Evolutionary conservation across 2,888 invertebrate genomes (phyloP).

Genomic region (Iselma pallidipennis): DNA sequence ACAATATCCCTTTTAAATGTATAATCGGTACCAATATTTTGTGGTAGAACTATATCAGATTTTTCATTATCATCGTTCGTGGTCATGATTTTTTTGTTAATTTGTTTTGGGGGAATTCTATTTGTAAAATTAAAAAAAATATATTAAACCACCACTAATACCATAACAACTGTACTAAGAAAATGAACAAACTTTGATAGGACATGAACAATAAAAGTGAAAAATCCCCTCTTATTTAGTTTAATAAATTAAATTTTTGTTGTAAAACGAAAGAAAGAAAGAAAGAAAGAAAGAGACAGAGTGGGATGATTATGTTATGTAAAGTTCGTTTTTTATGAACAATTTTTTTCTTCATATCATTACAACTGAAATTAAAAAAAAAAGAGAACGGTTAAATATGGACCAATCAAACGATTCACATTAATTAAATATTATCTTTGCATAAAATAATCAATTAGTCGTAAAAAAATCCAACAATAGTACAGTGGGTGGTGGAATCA

Average conservation of each 20-base stretch:
- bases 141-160: too few species aligned
- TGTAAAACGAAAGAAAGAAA: not conserved
- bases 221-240: not conserved
- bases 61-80: slow-evolving; percentile 5
- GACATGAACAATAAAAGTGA: not conserved
- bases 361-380: too few species aligned
- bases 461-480: too few species aligned
- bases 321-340: not conserved
- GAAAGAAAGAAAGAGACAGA: not conserved
- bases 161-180: not conserved
- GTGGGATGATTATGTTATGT: not conserved
- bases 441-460: too few species aligned
- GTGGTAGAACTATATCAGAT: slow-evolving; percentile 36
- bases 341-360: too few species aligned
- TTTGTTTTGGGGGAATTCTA: too few species aligned
- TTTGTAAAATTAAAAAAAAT: too few species aligned
- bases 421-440: too few species aligned
- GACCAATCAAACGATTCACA: too few species aligned
- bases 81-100: not conserved
- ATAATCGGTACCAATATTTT: slow-evolving; percentile 59
- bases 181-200: not conserved
- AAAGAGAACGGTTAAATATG: too few species aligned
- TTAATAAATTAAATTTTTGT: not conserved
- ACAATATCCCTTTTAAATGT: slow-evolving; percentile 60
- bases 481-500: too few species aligned